These are phyloP conservation scores for Philereme transversata DNA, from an alignment of 2,888 invertebrate genomes.

Conservation along the genomic window DNA sequence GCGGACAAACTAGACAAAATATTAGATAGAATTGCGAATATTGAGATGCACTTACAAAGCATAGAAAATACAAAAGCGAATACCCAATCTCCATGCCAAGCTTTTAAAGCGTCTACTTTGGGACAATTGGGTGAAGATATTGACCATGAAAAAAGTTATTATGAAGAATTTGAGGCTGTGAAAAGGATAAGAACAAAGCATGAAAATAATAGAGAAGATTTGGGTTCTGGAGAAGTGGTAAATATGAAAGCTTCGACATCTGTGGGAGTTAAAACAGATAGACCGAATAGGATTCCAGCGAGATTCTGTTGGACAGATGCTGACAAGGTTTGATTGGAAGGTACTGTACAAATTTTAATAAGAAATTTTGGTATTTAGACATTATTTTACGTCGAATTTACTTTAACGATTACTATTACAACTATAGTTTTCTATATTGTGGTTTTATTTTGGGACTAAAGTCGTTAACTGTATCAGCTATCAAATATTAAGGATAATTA, in stretches of 20 bases:
- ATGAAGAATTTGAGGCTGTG: constrained; percentile 50
- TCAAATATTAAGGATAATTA: too few species aligned
- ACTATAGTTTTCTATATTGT: neutral
- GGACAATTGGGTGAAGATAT: constrained; percentile 65
- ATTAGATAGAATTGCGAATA: constrained; percentile 55
- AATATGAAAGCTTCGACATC: constrained; percentile 36
- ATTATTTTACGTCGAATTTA: constrained; percentile 13
- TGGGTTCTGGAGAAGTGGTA: constrained; percentile 54
- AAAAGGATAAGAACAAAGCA: constrained; percentile 33
- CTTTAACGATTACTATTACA: constrained; percentile 10
- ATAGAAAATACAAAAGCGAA: constrained; percentile 9
- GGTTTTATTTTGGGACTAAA: constrained; percentile 3
- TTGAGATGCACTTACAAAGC: constrained; percentile 57
- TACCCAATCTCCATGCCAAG: constrained; percentile 26
- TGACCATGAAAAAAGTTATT: constrained; percentile 55
- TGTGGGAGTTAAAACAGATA: constrained; percentile 52
- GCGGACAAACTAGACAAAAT: constrained; percentile 61
- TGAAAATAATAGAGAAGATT: constrained; percentile 33
- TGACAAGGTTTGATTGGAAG: constrained; percentile 36
- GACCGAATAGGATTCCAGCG: constrained; percentile 60
- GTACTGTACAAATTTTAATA: constrained; percentile 3
- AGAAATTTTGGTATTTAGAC: neutral
- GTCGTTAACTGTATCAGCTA: neutral
- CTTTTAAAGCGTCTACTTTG: constrained; percentile 54
- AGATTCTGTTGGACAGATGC: constrained; percentile 76